phyloP scores from a whole-genome alignment of 2,888 invertebrate genomes.

The Thymelicus acteon region DNA sequence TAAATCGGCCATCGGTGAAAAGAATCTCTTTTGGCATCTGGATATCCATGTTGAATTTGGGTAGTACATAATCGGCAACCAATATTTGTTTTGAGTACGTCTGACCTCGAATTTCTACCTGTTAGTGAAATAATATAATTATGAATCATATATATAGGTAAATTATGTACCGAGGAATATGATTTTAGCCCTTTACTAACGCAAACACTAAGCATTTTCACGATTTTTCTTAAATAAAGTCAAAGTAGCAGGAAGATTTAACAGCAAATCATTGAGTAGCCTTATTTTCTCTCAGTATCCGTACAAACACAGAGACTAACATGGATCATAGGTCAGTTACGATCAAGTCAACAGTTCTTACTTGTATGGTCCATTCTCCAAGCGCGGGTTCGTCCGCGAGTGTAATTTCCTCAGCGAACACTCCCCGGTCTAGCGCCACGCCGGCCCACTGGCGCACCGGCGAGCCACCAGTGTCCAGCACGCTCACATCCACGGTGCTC shows the following conservation, averaged over 20 bases:
- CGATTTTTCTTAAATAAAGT: too few relatives aligned
- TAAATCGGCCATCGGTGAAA: conserved; percentile 91
- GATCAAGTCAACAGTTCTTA: conserved; percentile 37
- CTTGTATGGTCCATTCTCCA: conserved; percentile 94
- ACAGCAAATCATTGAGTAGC: too few relatives aligned
- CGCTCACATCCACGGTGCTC: conserved; percentile 68
- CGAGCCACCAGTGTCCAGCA: conserved; percentile 85
- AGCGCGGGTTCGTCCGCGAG: conserved; percentile 93
- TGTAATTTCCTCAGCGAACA: conserved; percentile 90
- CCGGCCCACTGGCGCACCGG: conserved; percentile 92
- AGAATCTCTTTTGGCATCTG: conserved; percentile 93
- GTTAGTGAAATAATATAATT: conserved; percentile 40
- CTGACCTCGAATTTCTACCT: conserved; percentile 82
- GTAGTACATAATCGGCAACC: conserved; percentile 96
- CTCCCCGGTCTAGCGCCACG: conserved; percentile 88
- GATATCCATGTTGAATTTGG: conserved; percentile 96
- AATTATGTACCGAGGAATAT: too few relatives aligned
- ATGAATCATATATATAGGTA: background rate
- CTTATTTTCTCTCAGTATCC: background rate
- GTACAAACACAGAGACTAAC: too few relatives aligned
- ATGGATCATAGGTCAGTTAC: conserved; percentile 5
- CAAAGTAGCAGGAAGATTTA: too few relatives aligned
- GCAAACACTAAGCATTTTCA: too few relatives aligned
- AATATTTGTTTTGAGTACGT: conserved; percentile 89
- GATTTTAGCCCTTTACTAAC: too few relatives aligned